phyloP scores from a whole-genome alignment of 1,140 invertebrate genomes.

The Drosophila leontia region DNA sequence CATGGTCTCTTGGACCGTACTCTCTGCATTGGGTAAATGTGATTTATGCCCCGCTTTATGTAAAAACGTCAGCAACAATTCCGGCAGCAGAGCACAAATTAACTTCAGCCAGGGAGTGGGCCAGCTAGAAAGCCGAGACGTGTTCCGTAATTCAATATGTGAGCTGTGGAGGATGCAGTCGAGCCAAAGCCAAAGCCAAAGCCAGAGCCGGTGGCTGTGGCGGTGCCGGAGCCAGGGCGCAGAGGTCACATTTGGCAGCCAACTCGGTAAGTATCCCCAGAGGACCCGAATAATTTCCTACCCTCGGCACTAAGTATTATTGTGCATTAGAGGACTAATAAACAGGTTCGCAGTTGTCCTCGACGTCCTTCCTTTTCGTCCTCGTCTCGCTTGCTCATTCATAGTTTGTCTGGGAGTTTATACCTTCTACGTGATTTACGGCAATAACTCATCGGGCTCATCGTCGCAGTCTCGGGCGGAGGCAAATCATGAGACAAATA shows the following conservation, averaged over 20 bases:
- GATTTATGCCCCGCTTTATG: conserved; percentile 73
- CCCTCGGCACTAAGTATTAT: conserved; percentile 83
- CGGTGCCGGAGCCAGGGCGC: conserved; percentile 32
- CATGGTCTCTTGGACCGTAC: conserved; percentile 19
- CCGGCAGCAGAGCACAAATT: conserved; percentile 67
- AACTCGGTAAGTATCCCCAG: conserved; percentile 75
- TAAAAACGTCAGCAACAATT: conserved; percentile 80
- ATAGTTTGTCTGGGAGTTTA: conserved; percentile 73
- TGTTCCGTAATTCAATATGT: conserved; percentile 78
- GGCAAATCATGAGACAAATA: conserved; percentile 78
- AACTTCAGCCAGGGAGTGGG: conserved; percentile 56
- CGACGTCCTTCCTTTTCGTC: conserved; percentile 2
- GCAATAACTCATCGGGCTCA: conserved; percentile 75
- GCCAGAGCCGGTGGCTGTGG: background rate
- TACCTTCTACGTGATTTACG: conserved; percentile 80
- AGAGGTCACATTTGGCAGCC: conserved; percentile 80
- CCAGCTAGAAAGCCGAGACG: conserved; percentile 68
- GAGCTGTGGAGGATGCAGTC: conserved; percentile 10
- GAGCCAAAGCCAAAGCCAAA: background rate
- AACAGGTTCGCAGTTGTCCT: conserved; percentile 73
- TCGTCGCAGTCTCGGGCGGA: conserved; percentile 7
- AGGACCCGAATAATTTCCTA: conserved; percentile 76
- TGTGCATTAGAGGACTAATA: conserved; percentile 83
- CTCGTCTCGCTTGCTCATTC: conserved; percentile 51
- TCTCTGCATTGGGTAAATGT: conserved; percentile 65